Evolutionary conservation across 2,797 vertebrate genomes (phyloP), one percentile per base, ranked within the genome.

Genomic region (Dromococcyx pavoninus): DNA sequence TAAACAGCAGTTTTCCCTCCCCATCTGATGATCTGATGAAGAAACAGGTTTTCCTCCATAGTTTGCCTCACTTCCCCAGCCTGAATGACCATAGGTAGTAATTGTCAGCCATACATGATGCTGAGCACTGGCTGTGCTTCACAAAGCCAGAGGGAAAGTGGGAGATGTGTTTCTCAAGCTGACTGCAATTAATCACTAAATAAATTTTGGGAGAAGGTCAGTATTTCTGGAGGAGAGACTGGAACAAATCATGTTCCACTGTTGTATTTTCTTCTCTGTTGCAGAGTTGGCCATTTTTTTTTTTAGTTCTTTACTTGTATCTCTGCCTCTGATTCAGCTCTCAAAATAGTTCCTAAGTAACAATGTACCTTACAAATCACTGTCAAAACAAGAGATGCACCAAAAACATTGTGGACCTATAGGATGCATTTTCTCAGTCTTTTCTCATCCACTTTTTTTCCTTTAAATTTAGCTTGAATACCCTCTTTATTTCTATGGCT

Each of bases 41-140:
- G 41, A 61, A 84, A 32, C 3, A 37, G 58, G 7, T 25, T 61
- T 78, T 88, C 83, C 13, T 70, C 28, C 9, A 3, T 3, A 27
- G 22, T 13, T 32, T 76, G 9, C 23, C 66, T 82, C 28, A 13
- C 13, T 71, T 83, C 41, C 22, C 46, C 19, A 74, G 17, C 25
- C 3, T 10, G 53, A 64, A 60, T 24, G 44, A 43, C 6, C 10
- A 13, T 23, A 30, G 28, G 23, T 73, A 27, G 14, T 48, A 67
- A 60, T 33, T 60, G 54, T 62, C 10, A 56, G 51, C 7, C 43
- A 37, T 1, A 1, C 0, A 0, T 3, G 9, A 28, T 73, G 11
- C 43, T 21, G 69, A 44, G 53, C 1, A 0, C n/a, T 66, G 72
- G 23, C 30, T 71, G 41, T 28, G 37, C 71, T 41, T 81, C 44